phyloP scores from a whole-genome alignment of 2,797 vertebrate species.

The Hephaestus fuliginosus region DNA sequence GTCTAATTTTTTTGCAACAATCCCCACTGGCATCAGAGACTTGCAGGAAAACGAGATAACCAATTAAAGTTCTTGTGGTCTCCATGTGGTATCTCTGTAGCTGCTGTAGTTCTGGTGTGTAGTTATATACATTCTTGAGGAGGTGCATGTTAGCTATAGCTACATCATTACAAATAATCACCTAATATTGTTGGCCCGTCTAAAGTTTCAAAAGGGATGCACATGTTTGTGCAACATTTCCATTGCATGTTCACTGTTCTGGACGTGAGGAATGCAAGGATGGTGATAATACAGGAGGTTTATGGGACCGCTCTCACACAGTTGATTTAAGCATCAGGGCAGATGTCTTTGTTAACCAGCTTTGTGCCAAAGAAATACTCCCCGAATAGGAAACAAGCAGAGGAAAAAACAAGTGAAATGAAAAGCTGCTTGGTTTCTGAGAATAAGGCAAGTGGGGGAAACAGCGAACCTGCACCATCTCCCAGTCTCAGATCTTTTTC shows the following conservation, averaged over 20 bases:
- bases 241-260: neutral
- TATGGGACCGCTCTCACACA: neutral
- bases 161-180: neutral
- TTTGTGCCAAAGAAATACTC: conserved; percentile 31
- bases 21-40: neutral
- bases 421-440: conserved; percentile 40
- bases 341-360: conserved; percentile 44
- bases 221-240: neutral
- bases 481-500: conserved; percentile 57
- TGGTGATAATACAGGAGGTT: neutral
- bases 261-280: neutral
- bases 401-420: conserved; percentile 3
- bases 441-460: conserved; percentile 26
- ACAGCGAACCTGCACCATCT: conserved; percentile 33
- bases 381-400: neutral
- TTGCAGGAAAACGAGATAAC: no score
- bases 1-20: neutral
- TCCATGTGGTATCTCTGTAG: no score
- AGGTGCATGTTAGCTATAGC: neutral
- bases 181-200: neutral
- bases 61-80: no score
- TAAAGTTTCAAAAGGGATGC: neutral
- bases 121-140: no score
- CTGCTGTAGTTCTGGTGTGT: no score
- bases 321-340: conserved; percentile 46